Percentiles rank a stretch among this genome's conserved stretches.
Evolutionary conservation across 2,113 vertebrate genomes (phyloP).

Genomic region (Atrichornis clamosus): DNA sequence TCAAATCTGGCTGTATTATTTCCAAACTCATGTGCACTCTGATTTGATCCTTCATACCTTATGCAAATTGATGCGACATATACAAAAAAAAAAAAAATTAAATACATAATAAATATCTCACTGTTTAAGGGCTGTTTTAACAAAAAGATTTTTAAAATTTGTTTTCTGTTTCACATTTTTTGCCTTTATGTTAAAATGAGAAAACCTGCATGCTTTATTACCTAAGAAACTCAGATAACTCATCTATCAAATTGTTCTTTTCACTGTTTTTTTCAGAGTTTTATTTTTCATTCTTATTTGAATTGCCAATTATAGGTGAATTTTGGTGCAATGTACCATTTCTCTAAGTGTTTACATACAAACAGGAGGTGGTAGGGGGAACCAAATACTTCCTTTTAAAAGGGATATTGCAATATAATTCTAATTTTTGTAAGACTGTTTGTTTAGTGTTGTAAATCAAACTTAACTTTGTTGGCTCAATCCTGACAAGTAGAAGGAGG

Average conservation of each 20-base stretch:
- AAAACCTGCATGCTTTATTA: conserved; percentile 33
- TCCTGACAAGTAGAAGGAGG: not conserved
- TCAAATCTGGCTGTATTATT: not conserved
- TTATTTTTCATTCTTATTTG: conserved; percentile 51
- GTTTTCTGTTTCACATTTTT: not conserved
- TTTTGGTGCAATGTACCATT: conserved; percentile 42
- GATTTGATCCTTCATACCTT: not conserved
- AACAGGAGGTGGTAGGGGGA: not conserved
- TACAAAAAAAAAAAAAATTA: not conserved
- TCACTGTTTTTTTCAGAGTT: conserved; percentile 32
- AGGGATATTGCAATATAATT: not conserved
- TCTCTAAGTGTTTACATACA: conserved; percentile 17
- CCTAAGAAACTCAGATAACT: conserved; percentile 58
- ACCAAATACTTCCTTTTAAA: conserved; percentile 4
- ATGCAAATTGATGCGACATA: not conserved
- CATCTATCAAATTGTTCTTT: conserved; percentile 33
- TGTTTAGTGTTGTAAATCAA: not conserved
- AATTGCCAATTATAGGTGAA: conserved; percentile 31
- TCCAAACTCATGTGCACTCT: not conserved
- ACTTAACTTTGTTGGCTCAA: not conserved
- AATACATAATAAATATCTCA: not conserved
- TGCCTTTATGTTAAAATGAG: conserved; percentile 47
- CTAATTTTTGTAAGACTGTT: not conserved
- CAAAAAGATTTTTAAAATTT: not conserved
- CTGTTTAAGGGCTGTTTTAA: not conserved